Conservation (phyloP, 2,797 vertebrate species). For the Mus caroli region DNA sequence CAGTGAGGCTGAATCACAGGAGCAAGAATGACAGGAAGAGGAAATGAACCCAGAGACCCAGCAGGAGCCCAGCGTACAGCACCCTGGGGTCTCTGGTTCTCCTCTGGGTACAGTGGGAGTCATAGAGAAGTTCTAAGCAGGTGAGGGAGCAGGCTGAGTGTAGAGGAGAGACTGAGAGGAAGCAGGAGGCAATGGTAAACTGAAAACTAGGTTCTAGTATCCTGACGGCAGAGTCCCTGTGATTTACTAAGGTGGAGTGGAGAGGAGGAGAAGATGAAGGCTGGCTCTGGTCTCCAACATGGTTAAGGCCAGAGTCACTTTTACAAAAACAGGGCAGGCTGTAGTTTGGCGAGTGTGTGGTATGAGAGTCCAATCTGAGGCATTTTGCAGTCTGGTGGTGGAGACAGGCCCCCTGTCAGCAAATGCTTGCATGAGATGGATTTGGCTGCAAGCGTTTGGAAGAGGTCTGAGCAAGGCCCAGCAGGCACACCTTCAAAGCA, state of each 20-base stretch:
- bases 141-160: background rate
- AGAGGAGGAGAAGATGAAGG: background rate
- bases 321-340: slow-evolving; percentile 48
- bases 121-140: background rate
- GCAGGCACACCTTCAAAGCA: background rate
- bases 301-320: background rate
- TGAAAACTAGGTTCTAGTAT: background rate
- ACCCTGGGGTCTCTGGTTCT: background rate
- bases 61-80: background rate
- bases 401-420: background rate
- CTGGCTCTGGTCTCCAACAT: background rate
- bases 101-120: background rate
- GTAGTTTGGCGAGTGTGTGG: background rate
- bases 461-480: background rate
- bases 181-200: fast-evolving
- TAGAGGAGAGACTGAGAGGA: too few species aligned
- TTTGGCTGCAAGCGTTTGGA: background rate
- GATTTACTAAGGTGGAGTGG: background rate
- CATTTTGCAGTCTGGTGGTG: background rate
- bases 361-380: background rate
- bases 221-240: background rate
- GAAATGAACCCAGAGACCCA: background rate
- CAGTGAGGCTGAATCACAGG: too few species aligned
- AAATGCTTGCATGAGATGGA: background rate
- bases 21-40: fast-evolving